Conservation (phyloP, 2,113 vertebrate species). For the Manacus vitellinus region DNA sequence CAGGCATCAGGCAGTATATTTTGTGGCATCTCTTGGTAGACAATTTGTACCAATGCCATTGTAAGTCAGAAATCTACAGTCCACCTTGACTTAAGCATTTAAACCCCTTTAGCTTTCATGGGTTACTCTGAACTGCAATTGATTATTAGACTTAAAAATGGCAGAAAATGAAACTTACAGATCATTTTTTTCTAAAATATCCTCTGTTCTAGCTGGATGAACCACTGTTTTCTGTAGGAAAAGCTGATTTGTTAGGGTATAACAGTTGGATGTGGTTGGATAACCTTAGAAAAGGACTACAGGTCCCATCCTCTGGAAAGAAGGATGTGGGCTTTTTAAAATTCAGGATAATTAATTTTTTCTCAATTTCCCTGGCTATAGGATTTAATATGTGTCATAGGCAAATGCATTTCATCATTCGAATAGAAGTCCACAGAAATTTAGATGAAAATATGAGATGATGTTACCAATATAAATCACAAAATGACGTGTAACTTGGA, state of each 20-base stretch:
- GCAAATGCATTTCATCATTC: not conserved
- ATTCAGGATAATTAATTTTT: not conserved
- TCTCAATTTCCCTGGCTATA: not conserved
- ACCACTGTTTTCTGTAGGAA: not conserved
- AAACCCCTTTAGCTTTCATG: not conserved
- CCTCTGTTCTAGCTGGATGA: not conserved
- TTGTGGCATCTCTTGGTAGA: not conserved
- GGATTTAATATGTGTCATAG: not conserved
- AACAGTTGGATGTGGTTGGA: not conserved
- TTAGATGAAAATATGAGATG: not conserved
- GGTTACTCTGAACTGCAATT: not conserved
- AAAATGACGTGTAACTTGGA: not conserved
- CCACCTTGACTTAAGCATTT: not conserved
- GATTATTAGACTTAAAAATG: not conserved
- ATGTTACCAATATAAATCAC: not conserved
- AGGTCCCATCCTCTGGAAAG: not conserved
- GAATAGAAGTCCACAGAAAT: not conserved
- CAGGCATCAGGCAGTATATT: not conserved
- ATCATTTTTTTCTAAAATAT: not conserved
- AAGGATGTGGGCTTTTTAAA: not conserved
- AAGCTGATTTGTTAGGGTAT: not conserved
- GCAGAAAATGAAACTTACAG: not conserved
- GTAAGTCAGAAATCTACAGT: not conserved
- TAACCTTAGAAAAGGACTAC: not conserved
- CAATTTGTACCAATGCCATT: not conserved